Evolutionary conservation across 1,140 invertebrate species (phyloP).

Genomic region (Apolygus lucorum): DNA sequence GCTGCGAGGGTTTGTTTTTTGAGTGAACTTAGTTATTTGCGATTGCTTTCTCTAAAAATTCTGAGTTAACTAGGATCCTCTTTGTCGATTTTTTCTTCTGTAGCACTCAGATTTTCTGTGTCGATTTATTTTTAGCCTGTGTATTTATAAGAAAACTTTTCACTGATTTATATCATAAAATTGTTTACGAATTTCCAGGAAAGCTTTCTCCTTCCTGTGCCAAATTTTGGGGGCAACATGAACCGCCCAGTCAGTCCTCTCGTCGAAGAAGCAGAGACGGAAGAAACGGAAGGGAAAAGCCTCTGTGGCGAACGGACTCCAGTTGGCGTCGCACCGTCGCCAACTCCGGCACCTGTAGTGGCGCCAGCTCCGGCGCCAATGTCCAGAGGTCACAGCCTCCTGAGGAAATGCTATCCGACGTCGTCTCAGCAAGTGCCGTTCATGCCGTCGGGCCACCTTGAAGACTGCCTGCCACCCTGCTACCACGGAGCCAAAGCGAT

Average conservation of each 20-base stretch:
- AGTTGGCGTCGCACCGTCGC: constrained; percentile 38
- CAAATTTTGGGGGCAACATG: constrained; percentile 37
- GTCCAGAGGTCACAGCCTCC: constrained; percentile 30
- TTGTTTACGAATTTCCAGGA: constrained; percentile 34
- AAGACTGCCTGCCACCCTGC: constrained; percentile 47
- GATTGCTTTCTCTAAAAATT: too few species aligned
- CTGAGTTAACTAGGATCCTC: too few species aligned
- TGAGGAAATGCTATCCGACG: constrained; percentile 39
- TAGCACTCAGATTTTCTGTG: too few species aligned
- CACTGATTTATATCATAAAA: background rate
- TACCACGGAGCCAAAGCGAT: constrained; percentile 49
- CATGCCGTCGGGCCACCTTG: constrained; percentile 37
- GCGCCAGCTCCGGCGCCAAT: constrained; percentile 22
- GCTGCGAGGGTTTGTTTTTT: too few species aligned
- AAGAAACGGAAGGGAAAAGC: constrained; percentile 34
- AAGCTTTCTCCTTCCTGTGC: constrained; percentile 38
- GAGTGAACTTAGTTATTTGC: too few species aligned
- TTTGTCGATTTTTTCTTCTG: too few species aligned
- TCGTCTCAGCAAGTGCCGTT: constrained; percentile 34
- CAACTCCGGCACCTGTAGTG: constrained; percentile 37
- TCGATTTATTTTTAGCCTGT: too few species aligned
- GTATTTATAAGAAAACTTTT: background rate
- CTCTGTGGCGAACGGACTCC: constrained; percentile 38
- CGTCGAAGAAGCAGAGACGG: constrained; percentile 37
- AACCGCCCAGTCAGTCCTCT: constrained; percentile 38